Evolutionary conservation across 2,797 vertebrate genomes (phyloP), one percentile per base, ranked within the genome.

Genomic region (Hipposideros larvatus): DNA sequence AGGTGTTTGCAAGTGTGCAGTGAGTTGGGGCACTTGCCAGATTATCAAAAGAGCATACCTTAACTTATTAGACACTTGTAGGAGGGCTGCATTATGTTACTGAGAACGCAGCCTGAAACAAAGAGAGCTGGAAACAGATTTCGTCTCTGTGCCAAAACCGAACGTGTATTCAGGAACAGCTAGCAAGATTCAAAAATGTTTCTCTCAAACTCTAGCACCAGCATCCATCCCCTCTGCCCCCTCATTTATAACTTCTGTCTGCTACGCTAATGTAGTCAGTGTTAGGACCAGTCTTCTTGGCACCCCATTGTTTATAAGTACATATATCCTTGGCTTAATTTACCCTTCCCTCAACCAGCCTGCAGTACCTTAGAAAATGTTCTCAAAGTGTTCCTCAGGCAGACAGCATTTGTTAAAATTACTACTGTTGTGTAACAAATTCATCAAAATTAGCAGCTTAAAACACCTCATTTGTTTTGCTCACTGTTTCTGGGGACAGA

Each of bases 321-420:
- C 24, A 11, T 83, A 46, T 79, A 75, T 24, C 14, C 2, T 51
- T 48, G 15, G 6, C 8, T 87, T 66, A 75, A 86, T 51, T 53
- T 89, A 21, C 13, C 7, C 21, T 68, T 79, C 13, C 55, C 53
- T 83, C 19, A 70, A 61, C 4, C 9, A 83, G 48, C 31, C 31
- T 41, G 16, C 6, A 34, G 1, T 43, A 78, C 18, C 53, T 93
- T 70, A 34, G 15, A 80, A 48, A 83, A 57, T 28, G 66, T 87
- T 84, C 41, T 66, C 24, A 71, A 24, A 86, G 10, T 51, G 68
- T 70, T 94, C 43, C 53, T 66, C 34, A 79, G 15, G 61, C 28
- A 41, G 22, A 94, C 22, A 46, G 24, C 19, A 89, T 87, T 95
- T 92, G 16, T 28, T 83, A 83, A 78, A 68, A 21, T 34, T 79